Conservation (phyloP, 2,888 invertebrate species). For the Drosophila parthenogenetica region DNA sequence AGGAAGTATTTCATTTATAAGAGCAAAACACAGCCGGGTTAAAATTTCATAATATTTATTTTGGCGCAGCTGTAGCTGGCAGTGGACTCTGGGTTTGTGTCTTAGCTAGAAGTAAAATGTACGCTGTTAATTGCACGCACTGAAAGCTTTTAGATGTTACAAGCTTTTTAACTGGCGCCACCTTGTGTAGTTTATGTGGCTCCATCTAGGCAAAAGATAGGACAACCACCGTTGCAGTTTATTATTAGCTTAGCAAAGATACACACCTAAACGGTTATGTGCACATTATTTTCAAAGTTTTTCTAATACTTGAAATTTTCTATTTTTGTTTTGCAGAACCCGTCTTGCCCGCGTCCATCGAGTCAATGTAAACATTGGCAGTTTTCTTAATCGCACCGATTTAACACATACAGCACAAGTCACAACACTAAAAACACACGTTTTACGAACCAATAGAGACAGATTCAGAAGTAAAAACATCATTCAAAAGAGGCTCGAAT, state of each 20-base stretch:
- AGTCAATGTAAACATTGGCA: constrained; percentile 62
- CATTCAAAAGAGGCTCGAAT: constrained; percentile 32
- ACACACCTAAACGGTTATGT: constrained; percentile 1
- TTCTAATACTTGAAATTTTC: neutral
- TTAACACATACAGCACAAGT: constrained; percentile 29
- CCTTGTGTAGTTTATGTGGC: constrained; percentile 16
- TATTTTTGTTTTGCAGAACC: constrained; percentile 57
- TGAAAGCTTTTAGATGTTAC: constrained; percentile 11
- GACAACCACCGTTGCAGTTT: too few species aligned
- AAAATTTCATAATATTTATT: constrained; percentile 15
- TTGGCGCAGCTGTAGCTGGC: neutral
- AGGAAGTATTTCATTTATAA: constrained; percentile 16
- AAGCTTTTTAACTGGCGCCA: constrained; percentile 38
- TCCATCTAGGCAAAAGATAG: constrained; percentile 18
- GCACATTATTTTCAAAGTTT: neutral
- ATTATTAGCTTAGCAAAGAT: constrained; percentile 33
- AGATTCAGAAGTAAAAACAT: constrained; percentile 39
- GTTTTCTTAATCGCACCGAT: constrained; percentile 45
- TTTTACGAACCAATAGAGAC: constrained; percentile 60
- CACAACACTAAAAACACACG: constrained; percentile 30
- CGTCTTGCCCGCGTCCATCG: constrained; percentile 62
- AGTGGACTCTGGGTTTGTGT: constrained; percentile 15
- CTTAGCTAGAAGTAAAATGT: neutral
- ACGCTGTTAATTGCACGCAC: neutral
- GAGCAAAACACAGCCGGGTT: neutral